A percentile compares a stretch with the other conserved stretches of the same genome.
Evolutionary conservation across 1,140 invertebrate genomes (phyloP).

Genomic region (Bombus ignitus): DNA sequence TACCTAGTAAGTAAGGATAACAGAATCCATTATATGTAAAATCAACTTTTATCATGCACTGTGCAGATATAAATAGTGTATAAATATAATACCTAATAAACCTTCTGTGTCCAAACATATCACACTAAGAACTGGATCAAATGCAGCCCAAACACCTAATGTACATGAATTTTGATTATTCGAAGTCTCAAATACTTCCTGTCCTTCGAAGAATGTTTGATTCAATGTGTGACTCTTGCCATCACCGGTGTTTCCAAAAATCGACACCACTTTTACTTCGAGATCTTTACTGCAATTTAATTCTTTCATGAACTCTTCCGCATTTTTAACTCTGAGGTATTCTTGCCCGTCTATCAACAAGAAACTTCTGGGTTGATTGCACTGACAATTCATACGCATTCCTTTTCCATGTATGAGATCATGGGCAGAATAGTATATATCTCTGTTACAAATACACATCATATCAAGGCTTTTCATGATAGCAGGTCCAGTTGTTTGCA

Average conservation of each 20-base stretch:
- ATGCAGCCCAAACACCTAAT: conserved; percentile 91
- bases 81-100: conserved; percentile 83
- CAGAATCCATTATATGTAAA: conserved; percentile 1
- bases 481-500: conserved; percentile 43
- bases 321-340: conserved; percentile 81
- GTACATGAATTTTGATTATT: conserved; percentile 89
- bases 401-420: conserved; percentile 42
- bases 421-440: conserved; percentile 44
- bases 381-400: conserved; percentile 34
- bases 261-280: conserved; percentile 92
- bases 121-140: conserved; percentile 85
- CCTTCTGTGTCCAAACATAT: conserved; percentile 93
- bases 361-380: conserved; percentile 77
- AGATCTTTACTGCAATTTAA: conserved; percentile 79
- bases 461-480: conserved; percentile 74
- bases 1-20: conserved; percentile 72
- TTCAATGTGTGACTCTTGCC: conserved; percentile 93
- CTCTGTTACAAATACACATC: conserved; percentile 65
- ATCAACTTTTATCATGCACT: background rate
- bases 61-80: background rate
- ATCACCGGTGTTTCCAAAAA: conserved; percentile 94
- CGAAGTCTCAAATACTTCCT: conserved; percentile 90
- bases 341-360: conserved; percentile 84
- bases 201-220: conserved; percentile 90
- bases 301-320: conserved; percentile 82